Evolutionary conservation across 2,888 invertebrate genomes (phyloP), one percentile per base, ranked within the genome.

Genomic region (Heliconius sara): DNA sequence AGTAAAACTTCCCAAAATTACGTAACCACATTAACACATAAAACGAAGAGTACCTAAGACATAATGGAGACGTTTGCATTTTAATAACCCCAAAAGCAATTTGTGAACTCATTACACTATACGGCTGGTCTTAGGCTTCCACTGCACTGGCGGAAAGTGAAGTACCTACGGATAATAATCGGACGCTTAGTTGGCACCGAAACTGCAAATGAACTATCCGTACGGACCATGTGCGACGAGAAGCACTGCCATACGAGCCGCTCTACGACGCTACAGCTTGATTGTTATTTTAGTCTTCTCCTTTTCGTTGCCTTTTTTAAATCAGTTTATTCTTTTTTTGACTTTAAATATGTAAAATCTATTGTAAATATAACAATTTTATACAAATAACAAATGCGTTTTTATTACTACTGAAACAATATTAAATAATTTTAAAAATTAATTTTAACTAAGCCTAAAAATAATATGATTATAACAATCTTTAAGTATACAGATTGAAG

Each of bases 81-180:
- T 82, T 82, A 81, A 81, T 82, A 81, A 78, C 74, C 52, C 60
- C 70, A 79, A 81, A 81, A 79, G 82, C 81, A 81, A 79, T 82
- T 81, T 82, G 78, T 73, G 68, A 81, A 78, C 77, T 79, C 82
- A 82, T 80, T 82, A 79, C 73, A 73, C 76, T 63, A 65, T 57
- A 73, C 79, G 74, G 74, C 79, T 80, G 79, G 57, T 78, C 65
- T 65, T 71, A 72, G 75, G 47, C 75, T 75, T 27, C 75, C 65
- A 75, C 66, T 75, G 47, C 75, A 66, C 47, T 66, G 19, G 27
- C 43, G 75, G 19, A 75, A 65, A 30, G 65, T 43, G 65, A 66
- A n/a, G 66, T 60, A 25, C 22, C 52, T 52, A 19, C 60, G 39
- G 73, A 73, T 73, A 73, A 75, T 66, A 75, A 75, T 75, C 75